phyloP scores from a whole-genome alignment of 2,888 invertebrate species.

The Drosophila mercatorum region DNA sequence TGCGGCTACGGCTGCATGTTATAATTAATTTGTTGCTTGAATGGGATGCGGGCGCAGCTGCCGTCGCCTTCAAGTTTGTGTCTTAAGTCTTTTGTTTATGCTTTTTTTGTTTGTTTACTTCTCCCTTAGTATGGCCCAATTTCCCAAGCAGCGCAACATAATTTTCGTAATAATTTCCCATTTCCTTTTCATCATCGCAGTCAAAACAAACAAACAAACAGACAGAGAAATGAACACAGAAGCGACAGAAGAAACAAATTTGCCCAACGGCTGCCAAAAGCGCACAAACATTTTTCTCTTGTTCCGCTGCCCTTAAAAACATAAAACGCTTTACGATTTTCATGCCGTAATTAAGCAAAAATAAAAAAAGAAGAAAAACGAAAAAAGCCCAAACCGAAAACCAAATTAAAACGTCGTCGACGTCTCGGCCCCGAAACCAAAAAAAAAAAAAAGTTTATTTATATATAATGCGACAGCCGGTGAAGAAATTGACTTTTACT shows the following conservation, averaged over 20 bases:
- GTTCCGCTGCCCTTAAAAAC: slow-evolving; percentile 57
- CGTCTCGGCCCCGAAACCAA: slow-evolving; percentile 10
- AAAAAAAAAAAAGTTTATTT: slow-evolving; percentile 6
- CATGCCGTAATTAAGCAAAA: slow-evolving; percentile 61
- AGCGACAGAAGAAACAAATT: slow-evolving; percentile 29
- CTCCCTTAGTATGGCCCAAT: slow-evolving; percentile 43
- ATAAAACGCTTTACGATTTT: slow-evolving; percentile 54
- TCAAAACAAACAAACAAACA: slow-evolving; percentile 13
- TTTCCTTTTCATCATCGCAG: slow-evolving; percentile 55
- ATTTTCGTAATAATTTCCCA: slow-evolving; percentile 69
- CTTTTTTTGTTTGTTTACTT: slow-evolving; percentile 26
- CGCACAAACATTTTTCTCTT: slow-evolving; percentile 17
- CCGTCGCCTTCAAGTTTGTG: slow-evolving; percentile 48
- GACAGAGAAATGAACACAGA: slow-evolving; percentile 29
- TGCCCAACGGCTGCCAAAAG: slow-evolving; percentile 26
- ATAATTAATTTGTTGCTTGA: slow-evolving; percentile 58
- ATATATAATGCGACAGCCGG: slow-evolving; percentile 44
- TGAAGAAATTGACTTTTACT: slow-evolving; percentile 67
- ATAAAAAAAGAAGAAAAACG: slow-evolving; percentile 2
- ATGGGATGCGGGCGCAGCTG: slow-evolving; percentile 49
- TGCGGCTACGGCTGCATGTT: slow-evolving; percentile 39
- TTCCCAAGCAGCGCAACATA: slow-evolving; percentile 50
- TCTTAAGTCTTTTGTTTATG: slow-evolving; percentile 62
- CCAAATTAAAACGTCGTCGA: slow-evolving; percentile 57
- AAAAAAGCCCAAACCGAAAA: slow-evolving; percentile 19